Evolutionary conservation across 2,888 invertebrate genomes (phyloP), one percentile per base, ranked within the genome.

Genomic region (Mallateleia sp.): DNA sequence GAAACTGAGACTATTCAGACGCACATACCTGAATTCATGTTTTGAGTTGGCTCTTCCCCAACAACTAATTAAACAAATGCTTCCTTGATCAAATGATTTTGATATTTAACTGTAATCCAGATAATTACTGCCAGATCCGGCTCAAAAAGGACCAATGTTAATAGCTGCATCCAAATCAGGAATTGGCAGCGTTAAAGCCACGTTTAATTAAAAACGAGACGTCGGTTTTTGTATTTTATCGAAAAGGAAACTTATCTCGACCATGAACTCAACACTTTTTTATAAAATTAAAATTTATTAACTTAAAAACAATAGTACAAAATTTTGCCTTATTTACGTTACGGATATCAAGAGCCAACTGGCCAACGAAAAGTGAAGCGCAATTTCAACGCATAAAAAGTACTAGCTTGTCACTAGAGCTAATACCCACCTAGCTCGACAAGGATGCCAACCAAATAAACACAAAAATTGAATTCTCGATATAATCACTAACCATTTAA

Each of bases 11-110:
- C 15, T 52, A 22, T 15, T 11, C n/a, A n/a, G n/a, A 52, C 52
- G 52, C 52, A 52, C 22, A 22, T 24, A 24, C 24, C 52, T 7
- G 52, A 52, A 52, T 7, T 22, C 52, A 52, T 5, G 52, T 24
- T 22, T 9, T 24, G 52, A 52, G 52, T n/a, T 52, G 52, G 52
- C 52, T 52, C 52, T 52, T 2, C 22, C 9, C 71, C 71, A 25
- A 47, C 28, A 4, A 52, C n/a, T n/a, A 69, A 9, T 50, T 47
- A 52, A 18, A 52, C 69, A 32, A 47, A n/a, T n/a, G n/a, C n/a
- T n/a, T n/a, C n/a, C n/a, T n/a, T n/a, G n/a, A n/a, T n/a, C n/a
- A n/a, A n/a, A n/a, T n/a, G n/a, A n/a, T n/a, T n/a, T n/a, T n/a
- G n/a, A n/a, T n/a, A n/a, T n/a, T n/a, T 50, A 50, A 50, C 52